Base-by-base conservation (phyloP, 2,797 vertebrate genomes). In the Tolypeutes matacus region DNA sequence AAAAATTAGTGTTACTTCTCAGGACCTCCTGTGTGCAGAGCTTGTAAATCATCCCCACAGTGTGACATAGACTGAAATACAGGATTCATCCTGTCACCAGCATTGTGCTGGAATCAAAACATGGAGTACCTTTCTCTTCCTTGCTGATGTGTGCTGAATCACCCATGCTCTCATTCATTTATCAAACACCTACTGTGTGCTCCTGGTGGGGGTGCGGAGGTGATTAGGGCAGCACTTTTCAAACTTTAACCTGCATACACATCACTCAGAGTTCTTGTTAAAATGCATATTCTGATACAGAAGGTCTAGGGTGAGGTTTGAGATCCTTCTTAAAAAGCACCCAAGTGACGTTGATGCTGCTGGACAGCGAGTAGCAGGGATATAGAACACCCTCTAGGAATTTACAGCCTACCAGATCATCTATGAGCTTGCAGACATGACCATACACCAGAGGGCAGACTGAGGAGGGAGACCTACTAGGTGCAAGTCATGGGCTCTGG, bases 401-500 rank as follows among this genome's bases (percentile, higher is more conserved):
- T 21, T n/a, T 39, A 17, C 0, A 5, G 18, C 8, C 0, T 36
- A 10, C 20, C 13, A 56, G 36, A 10, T 39, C 36, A 27, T 2
- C 10, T 27, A 13, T 39, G 75, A 70, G 15, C n/a, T 58, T 42
- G 42, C 7, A 11, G 15, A 18, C 8, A 42, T 56, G 20, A 42
- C 27, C 25, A 31, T 7, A 36, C 53, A 29, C 27, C 18, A 39
- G 1, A 7, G 11, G 27, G 75, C 39, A 72, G 31, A 67, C 7
- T 3, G 20, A 84, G 60, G 27, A 56, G 5, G 70, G 23, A 72
- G 62, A 4, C 76, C 14, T 39, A 0, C 17, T 53, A 3, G 34
- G 11, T n/a, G 39, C 3, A n/a, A 51, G 36, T 49, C 51, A 5
- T 0, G 0, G 25, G 8, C 73, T 76, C 10, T 60, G 29, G 11